Conservation (phyloP, 1,140 invertebrate genomes). For the Reticulitermes speratus region DNA sequence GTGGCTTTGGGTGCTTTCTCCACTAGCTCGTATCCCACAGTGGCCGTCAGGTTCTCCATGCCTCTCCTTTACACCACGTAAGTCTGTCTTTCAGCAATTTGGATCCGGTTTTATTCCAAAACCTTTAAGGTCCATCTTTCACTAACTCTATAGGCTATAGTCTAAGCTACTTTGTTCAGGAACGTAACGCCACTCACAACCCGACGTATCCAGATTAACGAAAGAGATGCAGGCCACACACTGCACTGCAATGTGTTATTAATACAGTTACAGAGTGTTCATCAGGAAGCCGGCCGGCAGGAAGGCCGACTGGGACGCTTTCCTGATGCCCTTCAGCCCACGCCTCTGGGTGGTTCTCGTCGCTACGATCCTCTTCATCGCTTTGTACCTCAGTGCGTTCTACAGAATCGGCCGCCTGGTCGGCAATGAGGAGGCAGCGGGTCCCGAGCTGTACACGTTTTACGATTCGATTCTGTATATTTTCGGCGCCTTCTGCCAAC, state of each 20-base stretch:
- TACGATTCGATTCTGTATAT: not conserved
- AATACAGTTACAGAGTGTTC: conserved; percentile 4
- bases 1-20: conserved; percentile 21
- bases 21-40: not conserved
- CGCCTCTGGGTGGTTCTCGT: not conserved
- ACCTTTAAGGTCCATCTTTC: no score
- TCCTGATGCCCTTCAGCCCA: conserved; percentile 20
- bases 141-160: no score
- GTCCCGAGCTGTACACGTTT: not conserved
- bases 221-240: no score
- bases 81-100: not conserved
- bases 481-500: conserved; percentile 25
- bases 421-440: conserved; percentile 17
- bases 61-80: conserved; percentile 21
- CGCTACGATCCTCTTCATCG: not conserved
- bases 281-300: not conserved
- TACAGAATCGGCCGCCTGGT: conserved; percentile 1
- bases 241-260: no score
- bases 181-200: no score
- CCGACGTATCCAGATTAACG: no score
- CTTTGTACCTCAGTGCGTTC: not conserved
- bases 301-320: not conserved
- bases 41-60: not conserved
- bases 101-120: no score
- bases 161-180: no score